Evolutionary conservation across 1,140 invertebrate species (phyloP).

Genomic region (Ostrea edulis): DNA sequence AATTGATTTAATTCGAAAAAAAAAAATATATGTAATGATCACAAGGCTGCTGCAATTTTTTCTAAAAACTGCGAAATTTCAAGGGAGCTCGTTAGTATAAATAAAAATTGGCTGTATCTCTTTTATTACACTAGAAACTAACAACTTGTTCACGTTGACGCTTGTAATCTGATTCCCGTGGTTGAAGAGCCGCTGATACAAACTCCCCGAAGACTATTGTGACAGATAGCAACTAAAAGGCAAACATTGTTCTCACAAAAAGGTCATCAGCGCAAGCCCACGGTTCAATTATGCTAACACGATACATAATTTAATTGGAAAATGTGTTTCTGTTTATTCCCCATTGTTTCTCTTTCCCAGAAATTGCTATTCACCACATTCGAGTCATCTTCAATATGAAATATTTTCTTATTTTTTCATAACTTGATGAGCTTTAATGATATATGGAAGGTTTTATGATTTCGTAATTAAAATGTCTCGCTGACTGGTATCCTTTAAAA

Average conservation of each 20-base stretch:
- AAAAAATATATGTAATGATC: not conserved
- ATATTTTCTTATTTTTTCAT: too few relatives aligned
- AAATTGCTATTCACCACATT: too few relatives aligned
- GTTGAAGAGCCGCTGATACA: not conserved
- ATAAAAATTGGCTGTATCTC: not conserved
- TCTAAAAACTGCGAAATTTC: not conserved
- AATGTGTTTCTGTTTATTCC: not conserved
- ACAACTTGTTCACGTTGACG: not conserved
- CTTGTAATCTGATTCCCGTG: not conserved
- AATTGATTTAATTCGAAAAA: not conserved
- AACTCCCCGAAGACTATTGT: not conserved
- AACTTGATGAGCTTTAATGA: too few relatives aligned
- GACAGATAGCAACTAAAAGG: not conserved
- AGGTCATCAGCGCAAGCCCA: not conserved
- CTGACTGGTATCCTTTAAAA: too few relatives aligned
- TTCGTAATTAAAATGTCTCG: too few relatives aligned
- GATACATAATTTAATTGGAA: not conserved
- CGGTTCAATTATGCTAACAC: constrained; percentile 20
- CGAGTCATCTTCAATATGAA: too few relatives aligned
- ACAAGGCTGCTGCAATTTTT: not conserved
- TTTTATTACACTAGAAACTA: constrained; percentile 7
- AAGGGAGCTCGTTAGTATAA: not conserved
- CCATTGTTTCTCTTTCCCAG: too few relatives aligned
- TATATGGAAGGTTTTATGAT: too few relatives aligned
- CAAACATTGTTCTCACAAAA: not conserved